Base-by-base conservation (phyloP, 2,888 invertebrate species). In the Sarcophaga caerulescens region DNA sequence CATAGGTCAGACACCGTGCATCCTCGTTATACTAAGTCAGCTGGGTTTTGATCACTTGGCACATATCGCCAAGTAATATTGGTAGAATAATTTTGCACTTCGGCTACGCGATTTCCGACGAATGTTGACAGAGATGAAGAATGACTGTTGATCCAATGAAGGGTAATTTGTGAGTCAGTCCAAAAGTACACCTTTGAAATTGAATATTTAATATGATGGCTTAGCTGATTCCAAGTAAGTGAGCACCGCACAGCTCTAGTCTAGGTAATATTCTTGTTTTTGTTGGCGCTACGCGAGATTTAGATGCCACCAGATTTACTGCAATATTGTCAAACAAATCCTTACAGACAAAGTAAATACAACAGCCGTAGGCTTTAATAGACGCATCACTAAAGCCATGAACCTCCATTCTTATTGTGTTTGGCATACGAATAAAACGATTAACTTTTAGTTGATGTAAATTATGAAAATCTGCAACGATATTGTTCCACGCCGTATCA, bases 221-320 rank as follows among this genome's bases (percentile, higher is more conserved):
- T 82, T 0, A 87, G n/a, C 45, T 82, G 63, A 23, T 35, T 25
- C 83, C 81, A 86, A 88, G 81, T 73, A 86, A 70, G 12, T 85
- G 79, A 1, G 87, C 85, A 8, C 79, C 87, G 65, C 77, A 88
- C 2, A 87, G 71, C 25, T 88, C 85, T 11, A 89, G 63, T 14
- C 86, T 62, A 0, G 87, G 87, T 21, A 89, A 25, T 25, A 4
- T 25, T 25, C 25, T 25, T 25, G 25, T 25, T 25, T 4, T 25
- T 25, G 25, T 25, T 25, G 25, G 25, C 25, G 25, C 25, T 4
- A 25, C 4, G 25, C 25, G 25, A 25, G 25, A 25, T 25, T 25
- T 25, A 25, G 25, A 25, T 25, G 3, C 3, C 25, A 25, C 25
- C 25, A 25, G 25, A 25, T 25, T 25, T 25, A 25, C 3, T 25